Conservation (phyloP, 2,888 invertebrate genomes). For the Microchrysa polita region DNA sequence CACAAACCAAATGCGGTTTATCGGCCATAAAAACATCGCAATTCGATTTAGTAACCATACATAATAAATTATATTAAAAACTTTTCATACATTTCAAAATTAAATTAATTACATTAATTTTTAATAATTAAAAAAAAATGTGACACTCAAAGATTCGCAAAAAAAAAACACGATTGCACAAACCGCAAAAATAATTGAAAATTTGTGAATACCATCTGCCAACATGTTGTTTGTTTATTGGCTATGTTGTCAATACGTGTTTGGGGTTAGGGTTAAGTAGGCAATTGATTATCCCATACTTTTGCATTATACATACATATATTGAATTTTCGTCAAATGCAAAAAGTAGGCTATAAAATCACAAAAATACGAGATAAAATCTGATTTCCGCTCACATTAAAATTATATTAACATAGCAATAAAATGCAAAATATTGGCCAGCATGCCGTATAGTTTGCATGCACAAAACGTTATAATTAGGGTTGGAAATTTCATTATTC, state of each 20-base stretch:
- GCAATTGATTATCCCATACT: too few relatives aligned
- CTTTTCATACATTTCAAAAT: neutral
- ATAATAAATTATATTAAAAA: neutral
- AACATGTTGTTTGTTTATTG: neutral
- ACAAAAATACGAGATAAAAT: too few relatives aligned
- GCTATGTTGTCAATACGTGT: too few relatives aligned
- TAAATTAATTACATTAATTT: neutral
- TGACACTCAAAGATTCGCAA: too few relatives aligned
- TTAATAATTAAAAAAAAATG: neutral
- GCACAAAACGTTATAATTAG: slow-evolving; percentile 28
- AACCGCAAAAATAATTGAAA: slow-evolving; percentile 31
- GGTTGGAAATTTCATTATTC: slow-evolving; percentile 30
- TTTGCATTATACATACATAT: too few relatives aligned
- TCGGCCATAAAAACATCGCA: neutral
- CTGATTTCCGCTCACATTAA: too few relatives aligned
- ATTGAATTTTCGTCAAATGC: too few relatives aligned
- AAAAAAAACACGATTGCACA: neutral
- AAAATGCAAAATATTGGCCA: too few relatives aligned
- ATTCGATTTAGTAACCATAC: neutral
- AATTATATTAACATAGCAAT: too few relatives aligned
- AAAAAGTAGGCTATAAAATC: too few relatives aligned
- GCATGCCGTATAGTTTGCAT: too few relatives aligned
- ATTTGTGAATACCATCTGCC: slow-evolving; percentile 29
- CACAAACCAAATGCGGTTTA: neutral
- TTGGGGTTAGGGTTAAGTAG: too few relatives aligned